These are phyloP conservation scores for Scolopax bukidnonensis DNA, from an alignment of 2,797 vertebrate genomes.

Conservation along the genomic window DNA sequence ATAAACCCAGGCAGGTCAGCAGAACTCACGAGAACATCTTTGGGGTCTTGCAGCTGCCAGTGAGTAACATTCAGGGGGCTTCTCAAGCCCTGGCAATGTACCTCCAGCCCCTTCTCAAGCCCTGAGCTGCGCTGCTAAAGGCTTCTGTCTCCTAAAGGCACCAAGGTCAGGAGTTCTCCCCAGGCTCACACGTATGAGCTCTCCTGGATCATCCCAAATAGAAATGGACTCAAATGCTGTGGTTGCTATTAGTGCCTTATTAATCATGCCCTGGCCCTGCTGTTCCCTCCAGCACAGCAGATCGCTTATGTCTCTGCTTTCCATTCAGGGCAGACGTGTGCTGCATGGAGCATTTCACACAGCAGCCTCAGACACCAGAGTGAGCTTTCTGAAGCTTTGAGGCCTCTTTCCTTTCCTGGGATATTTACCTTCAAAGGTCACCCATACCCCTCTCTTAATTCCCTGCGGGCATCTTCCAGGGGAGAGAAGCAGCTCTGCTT, in stretches of 20 bases:
- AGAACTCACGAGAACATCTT: fast-evolving
- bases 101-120: background rate
- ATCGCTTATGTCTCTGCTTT: background rate
- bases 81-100: background rate
- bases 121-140: background rate
- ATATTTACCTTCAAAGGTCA: slow-evolving; percentile 68
- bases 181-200: background rate
- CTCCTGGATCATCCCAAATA: background rate
- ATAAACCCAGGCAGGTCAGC: background rate
- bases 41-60: no score
- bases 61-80: background rate
- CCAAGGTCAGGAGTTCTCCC: background rate
- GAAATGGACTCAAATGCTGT: background rate
- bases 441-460: background rate
- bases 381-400: background rate
- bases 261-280: background rate
- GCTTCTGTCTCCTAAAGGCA: background rate
- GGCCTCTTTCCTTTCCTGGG: background rate
- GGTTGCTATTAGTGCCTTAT: slow-evolving; percentile 32
- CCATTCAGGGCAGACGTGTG: background rate
- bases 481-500: background rate
- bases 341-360: background rate
- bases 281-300: background rate
- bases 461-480: background rate
- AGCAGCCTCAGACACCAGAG: background rate